phyloP scores from a whole-genome alignment of 2,888 invertebrate species.

The Apodemia mormo region DNA sequence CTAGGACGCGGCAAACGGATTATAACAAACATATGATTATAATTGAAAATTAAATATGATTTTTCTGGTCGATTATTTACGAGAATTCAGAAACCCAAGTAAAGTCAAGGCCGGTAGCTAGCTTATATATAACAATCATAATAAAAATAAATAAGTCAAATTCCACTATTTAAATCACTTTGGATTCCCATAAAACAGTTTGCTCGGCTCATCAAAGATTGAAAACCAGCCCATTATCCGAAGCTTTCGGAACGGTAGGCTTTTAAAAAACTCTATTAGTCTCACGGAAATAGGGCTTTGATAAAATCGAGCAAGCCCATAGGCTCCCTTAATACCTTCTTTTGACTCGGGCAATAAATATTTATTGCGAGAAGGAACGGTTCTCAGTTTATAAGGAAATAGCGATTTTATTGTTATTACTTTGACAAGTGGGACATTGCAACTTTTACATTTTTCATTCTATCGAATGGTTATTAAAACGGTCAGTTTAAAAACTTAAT shows the following conservation, averaged over 20 bases:
- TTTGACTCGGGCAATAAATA: slow-evolving; percentile 65
- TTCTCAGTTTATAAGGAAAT: slow-evolving; percentile 7
- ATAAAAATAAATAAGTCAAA: neutral
- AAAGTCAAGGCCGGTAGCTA: no score
- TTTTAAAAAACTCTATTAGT: slow-evolving; percentile 41
- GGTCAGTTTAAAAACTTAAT: neutral
- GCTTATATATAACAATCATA: neutral
- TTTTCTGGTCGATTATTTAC: no score
- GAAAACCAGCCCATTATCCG: slow-evolving; percentile 33
- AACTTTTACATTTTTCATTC: neutral
- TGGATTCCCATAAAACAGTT: slow-evolving; percentile 4
- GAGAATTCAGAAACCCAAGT: no score
- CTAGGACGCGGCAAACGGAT: no score
- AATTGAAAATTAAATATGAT: no score
- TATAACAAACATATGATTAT: no score
- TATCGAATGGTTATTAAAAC: neutral
- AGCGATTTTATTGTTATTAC: slow-evolving; percentile 21
- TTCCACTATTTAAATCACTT: slow-evolving; percentile 7
- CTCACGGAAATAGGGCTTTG: slow-evolving; percentile 42
- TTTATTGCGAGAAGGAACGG: slow-evolving; percentile 59
- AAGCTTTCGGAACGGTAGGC: slow-evolving; percentile 35
- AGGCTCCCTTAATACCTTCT: slow-evolving; percentile 57
- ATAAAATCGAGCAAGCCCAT: slow-evolving; percentile 41
- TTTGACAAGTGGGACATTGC: slow-evolving; percentile 24
- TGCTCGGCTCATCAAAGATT: slow-evolving; percentile 24